Evolutionary conservation across 2,888 invertebrate genomes (phyloP).

Genomic region (Choreutis nemorana): DNA sequence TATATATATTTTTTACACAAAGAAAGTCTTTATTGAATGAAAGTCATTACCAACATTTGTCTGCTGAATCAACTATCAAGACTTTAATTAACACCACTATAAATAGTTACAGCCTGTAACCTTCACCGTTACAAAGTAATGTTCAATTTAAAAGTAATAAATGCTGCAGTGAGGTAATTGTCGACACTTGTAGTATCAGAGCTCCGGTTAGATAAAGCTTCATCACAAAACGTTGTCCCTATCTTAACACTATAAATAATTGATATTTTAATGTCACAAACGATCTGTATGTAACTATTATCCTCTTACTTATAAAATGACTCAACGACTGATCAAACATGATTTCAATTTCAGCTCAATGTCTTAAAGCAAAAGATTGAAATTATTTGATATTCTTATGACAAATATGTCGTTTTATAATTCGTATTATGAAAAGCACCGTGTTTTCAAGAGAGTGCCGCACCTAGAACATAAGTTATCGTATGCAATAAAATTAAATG

Average conservation of each 20-base stretch:
- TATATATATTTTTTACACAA: too few relatives aligned
- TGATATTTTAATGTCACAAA: conserved; percentile 66
- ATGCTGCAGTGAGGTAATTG: conserved; percentile 1
- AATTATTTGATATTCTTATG: too few relatives aligned
- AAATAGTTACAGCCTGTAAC: too few relatives aligned
- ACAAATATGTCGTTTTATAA: too few relatives aligned
- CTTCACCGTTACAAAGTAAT: not conserved
- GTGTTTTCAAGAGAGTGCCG: conserved; percentile 54
- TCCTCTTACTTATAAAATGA: too few relatives aligned
- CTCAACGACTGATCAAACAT: too few relatives aligned
- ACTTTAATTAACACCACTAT: too few relatives aligned
- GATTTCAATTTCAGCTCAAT: too few relatives aligned
- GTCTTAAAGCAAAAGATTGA: too few relatives aligned
- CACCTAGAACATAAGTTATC: conserved; percentile 60
- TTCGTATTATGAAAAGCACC: conserved; percentile 20
- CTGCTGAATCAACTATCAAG: too few relatives aligned
- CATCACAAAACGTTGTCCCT: conserved; percentile 39
- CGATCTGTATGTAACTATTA: conserved; percentile 59
- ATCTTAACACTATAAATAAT: conserved; percentile 61
- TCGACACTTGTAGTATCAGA: conserved; percentile 8
- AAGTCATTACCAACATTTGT: too few relatives aligned
- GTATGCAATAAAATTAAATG: conserved; percentile 66
- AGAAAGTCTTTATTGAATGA: too few relatives aligned
- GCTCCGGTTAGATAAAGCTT: conserved; percentile 20
- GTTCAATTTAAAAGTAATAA: conserved; percentile 3